Percentiles rank a stretch among this genome's conserved stretches.
phyloP scores from a whole-genome alignment of 2,888 invertebrate genomes.

The Agonum fuliginosum region DNA sequence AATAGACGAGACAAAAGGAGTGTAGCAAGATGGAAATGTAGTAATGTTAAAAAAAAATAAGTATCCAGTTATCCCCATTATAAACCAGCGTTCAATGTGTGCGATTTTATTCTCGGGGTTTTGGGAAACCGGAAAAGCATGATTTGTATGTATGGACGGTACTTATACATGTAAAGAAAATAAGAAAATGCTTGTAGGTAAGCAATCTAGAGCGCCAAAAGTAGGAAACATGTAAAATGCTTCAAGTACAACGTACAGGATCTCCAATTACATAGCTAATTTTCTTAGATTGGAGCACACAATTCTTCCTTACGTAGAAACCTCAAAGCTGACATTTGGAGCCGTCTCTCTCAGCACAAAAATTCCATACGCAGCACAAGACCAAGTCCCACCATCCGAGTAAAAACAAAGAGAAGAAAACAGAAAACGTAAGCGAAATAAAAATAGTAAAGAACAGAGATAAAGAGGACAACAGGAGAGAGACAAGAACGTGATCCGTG shows the following conservation, averaged over 20 bases:
- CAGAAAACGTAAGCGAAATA: conserved; percentile 45
- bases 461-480: conserved; percentile 27
- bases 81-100: too few relatives aligned
- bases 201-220: not conserved
- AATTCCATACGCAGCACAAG: conserved; percentile 37
- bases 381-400: not conserved
- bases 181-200: too few relatives aligned
- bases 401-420: conserved; percentile 35
- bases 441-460: conserved; percentile 40
- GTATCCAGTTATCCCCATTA: too few relatives aligned
- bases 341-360: not conserved
- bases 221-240: not conserved
- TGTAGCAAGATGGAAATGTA: too few relatives aligned
- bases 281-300: not conserved
- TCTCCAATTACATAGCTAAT: conserved; percentile 17
- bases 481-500: too few relatives aligned
- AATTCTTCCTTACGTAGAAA: conserved; percentile 2
- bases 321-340: conserved; percentile 22
- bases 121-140: too few relatives aligned
- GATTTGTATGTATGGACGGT: too few relatives aligned
- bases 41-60: too few relatives aligned
- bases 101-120: too few relatives aligned
- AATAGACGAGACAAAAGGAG: too few relatives aligned
- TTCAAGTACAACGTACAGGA: not conserved
- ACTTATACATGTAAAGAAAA: too few relatives aligned